phyloP scores from a whole-genome alignment of 2,888 invertebrate genomes.

The Oscheius sp. region DNA sequence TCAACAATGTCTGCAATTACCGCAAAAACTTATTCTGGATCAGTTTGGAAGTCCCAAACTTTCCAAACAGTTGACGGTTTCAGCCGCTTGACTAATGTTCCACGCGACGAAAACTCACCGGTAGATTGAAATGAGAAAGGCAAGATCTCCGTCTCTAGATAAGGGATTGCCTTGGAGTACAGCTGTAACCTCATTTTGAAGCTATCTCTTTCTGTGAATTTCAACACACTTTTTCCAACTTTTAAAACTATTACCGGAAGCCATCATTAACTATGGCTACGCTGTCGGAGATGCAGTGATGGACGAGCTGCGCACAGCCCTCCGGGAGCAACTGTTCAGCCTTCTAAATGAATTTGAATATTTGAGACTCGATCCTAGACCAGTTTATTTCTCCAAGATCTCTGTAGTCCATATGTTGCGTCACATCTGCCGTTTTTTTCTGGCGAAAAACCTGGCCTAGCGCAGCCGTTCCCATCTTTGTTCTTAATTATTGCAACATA shows the following conservation, averaged over 20 bases:
- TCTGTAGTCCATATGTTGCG: background rate
- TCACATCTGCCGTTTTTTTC: slow-evolving; percentile 19
- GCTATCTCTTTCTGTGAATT: background rate
- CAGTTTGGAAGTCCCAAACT: background rate
- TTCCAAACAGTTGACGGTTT: background rate
- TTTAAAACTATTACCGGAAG: background rate
- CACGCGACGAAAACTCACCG: no score
- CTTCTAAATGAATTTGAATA: slow-evolving; percentile 7
- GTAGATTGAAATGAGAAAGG: no score
- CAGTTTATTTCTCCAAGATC: background rate
- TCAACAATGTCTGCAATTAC: no score
- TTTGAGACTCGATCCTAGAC: background rate
- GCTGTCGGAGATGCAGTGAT: background rate
- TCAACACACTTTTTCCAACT: no score
- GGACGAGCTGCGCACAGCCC: background rate
- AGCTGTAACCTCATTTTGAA: slow-evolving; percentile 16
- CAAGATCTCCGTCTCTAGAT: slow-evolving; percentile 2
- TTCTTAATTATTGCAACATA: background rate
- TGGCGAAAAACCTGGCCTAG: slow-evolving; percentile 5
- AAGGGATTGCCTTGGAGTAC: background rate
- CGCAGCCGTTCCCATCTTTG: slow-evolving; percentile 23
- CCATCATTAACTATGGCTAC: background rate
- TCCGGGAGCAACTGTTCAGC: slow-evolving; percentile 20
- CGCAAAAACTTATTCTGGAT: no score
- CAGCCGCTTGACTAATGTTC: no score